phyloP scores from a whole-genome alignment of 2,113 vertebrate genomes.

The Sinocyclocheilus anophthalmus region DNA sequence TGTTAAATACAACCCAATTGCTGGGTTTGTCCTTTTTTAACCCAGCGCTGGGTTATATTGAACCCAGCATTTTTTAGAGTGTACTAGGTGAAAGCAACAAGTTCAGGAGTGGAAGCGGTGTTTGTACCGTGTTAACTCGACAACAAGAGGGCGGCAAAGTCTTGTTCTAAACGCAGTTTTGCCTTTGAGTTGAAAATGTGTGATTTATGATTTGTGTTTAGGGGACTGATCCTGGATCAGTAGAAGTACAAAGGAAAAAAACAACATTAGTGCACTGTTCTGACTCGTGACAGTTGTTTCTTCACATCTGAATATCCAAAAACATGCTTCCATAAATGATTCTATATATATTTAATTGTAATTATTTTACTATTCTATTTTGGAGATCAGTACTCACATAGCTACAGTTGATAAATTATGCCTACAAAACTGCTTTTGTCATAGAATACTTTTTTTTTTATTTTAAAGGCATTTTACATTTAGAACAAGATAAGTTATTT shows the following conservation, averaged over 20 bases:
- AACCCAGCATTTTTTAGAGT: too few relatives aligned
- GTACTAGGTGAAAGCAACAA: background rate
- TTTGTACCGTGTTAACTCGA: slow-evolving; percentile 32
- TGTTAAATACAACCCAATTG: too few relatives aligned
- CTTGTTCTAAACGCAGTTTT: background rate
- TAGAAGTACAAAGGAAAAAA: background rate
- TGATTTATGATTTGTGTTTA: background rate
- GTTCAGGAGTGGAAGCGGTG: background rate
- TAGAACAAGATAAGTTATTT: background rate
- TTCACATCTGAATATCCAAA: background rate
- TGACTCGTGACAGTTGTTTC: background rate
- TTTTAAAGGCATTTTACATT: background rate
- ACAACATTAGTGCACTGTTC: background rate
- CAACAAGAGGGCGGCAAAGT: slow-evolving; percentile 18
- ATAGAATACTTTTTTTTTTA: background rate
- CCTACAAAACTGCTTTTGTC: background rate
- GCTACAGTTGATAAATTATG: background rate
- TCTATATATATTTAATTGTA: background rate
- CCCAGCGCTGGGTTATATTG: too few relatives aligned
- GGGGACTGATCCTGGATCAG: background rate
- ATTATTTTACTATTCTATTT: background rate
- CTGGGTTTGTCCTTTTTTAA: too few relatives aligned
- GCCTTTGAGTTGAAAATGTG: background rate
- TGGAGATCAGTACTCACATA: background rate
- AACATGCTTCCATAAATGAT: background rate